Base-by-base conservation (phyloP, 2,888 invertebrate genomes). In the Dendrolimus houi region DNA sequence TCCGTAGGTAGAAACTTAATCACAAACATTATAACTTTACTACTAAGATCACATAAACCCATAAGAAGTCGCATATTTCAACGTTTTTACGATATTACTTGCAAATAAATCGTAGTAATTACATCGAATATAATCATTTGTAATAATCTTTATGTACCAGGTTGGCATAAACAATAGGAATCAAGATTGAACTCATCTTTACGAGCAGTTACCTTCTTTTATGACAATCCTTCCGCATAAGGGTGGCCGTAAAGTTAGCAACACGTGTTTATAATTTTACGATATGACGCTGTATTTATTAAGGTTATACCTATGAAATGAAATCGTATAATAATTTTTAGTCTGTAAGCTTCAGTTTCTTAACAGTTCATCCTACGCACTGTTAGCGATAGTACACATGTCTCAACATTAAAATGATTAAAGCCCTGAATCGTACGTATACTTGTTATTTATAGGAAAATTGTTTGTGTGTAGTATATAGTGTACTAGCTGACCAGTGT, bases 211-310 rank as follows among this genome's bases (percentile, higher is more conserved):
- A 57, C 60, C 60, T 56, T 64, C 65, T 59, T 47, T 59, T 66
- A 70, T 65, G 70, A 66, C 68, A 64, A 73, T 67, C 68, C 65
- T 61, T 62, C 64, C 68, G 64, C 61, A 65, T 68, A 62, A 68
- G 66, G 68, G 59, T 52, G 58, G 58, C 58, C 72, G 64, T 77
- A 74, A 77, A 74, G 68, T 67, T 65, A 68, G 70, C 70, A 72
- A 75, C 74, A 72, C 67, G 67, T 73, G 73, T 68, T 73, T 69
- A 69, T 67, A 64, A 69, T 72, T 74, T 71, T 70, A 71, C 62
- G 67, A 65, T 47, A 47, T 47, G 47, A 12, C 12, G 47, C 7
- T 47, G 47, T 47, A 47, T 47, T 47, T 10, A 12, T 47, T 47
- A 47, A 12, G 12, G 12, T 47, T 8, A 47, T 47, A 47, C 47